Conservation (phyloP, 1,140 invertebrate genomes). For the Microplitis demolitor region DNA sequence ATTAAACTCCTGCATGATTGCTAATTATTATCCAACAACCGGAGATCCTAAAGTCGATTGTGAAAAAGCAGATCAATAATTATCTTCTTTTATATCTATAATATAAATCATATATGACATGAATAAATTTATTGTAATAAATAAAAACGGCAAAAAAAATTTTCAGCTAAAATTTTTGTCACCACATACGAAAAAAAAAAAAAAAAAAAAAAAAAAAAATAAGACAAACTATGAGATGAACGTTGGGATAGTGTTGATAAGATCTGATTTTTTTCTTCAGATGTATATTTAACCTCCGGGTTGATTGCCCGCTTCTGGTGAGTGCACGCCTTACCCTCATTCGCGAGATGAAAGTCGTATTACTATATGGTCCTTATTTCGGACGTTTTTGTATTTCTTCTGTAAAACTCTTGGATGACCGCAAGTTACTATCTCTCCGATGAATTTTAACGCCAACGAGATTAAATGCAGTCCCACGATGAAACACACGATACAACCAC, state of each 20-base stretch:
- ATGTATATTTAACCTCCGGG: neutral
- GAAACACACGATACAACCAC: neutral
- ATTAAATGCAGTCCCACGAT: slow-evolving; percentile 1
- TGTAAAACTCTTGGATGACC: no score
- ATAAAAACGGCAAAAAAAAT: neutral
- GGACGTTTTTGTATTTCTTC: neutral
- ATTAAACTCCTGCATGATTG: no score
- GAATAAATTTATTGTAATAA: neutral
- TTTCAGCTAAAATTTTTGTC: neutral
- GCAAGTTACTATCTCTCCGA: neutral
- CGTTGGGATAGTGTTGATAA: neutral
- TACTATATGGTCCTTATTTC: neutral
- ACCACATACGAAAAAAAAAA: neutral
- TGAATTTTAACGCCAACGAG: neutral
- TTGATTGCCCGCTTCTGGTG: neutral
- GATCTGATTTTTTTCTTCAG: neutral
- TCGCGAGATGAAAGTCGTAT: neutral
- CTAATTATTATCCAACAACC: no score
- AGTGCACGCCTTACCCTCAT: neutral
- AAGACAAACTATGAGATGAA: neutral
- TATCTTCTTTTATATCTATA: no score
- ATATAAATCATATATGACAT: no score
- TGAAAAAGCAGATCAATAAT: no score
- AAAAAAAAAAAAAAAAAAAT: neutral
- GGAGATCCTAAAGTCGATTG: no score